A percentile compares a stretch with the other conserved stretches of the same genome.
Conservation (phyloP, 2,888 invertebrate species). For the Philereme vetulata region DNA sequence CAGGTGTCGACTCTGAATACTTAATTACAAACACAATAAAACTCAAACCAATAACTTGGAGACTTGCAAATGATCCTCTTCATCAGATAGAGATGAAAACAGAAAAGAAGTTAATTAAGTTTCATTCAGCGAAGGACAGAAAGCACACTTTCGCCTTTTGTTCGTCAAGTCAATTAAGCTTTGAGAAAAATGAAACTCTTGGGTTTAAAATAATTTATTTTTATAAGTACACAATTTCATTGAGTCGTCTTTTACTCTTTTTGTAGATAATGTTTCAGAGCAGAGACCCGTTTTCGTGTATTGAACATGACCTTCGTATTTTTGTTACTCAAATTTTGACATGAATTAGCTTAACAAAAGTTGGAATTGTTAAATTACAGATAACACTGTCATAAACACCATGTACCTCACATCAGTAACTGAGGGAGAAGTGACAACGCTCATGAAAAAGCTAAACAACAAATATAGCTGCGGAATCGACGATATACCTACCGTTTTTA, state of each 20-base stretch:
- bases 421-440: too few species aligned
- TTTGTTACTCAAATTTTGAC: too few species aligned
- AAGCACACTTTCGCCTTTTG: slow-evolving; percentile 42
- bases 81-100: slow-evolving; percentile 44
- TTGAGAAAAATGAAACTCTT: slow-evolving; percentile 45
- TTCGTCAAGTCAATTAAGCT: slow-evolving; percentile 50
- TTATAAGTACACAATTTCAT: slow-evolving; percentile 4
- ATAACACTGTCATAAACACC: too few species aligned
- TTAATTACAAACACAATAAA: slow-evolving; percentile 34
- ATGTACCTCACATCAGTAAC: too few species aligned
- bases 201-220: slow-evolving; percentile 20
- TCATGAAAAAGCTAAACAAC: too few species aligned
- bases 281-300: too few species aligned
- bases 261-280: too few species aligned
- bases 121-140: slow-evolving; percentile 46
- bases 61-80: slow-evolving; percentile 44
- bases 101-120: slow-evolving; percentile 57
- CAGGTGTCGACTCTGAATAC: slow-evolving; percentile 12
- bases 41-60: slow-evolving; percentile 37
- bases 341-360: too few species aligned
- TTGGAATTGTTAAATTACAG: too few species aligned
- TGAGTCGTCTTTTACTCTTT: not conserved
- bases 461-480: too few species aligned
- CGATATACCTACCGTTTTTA: too few species aligned
- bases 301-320: too few species aligned